Base-by-base conservation (phyloP, 2,888 invertebrate genomes). In the Agonopterix arenella region DNA sequence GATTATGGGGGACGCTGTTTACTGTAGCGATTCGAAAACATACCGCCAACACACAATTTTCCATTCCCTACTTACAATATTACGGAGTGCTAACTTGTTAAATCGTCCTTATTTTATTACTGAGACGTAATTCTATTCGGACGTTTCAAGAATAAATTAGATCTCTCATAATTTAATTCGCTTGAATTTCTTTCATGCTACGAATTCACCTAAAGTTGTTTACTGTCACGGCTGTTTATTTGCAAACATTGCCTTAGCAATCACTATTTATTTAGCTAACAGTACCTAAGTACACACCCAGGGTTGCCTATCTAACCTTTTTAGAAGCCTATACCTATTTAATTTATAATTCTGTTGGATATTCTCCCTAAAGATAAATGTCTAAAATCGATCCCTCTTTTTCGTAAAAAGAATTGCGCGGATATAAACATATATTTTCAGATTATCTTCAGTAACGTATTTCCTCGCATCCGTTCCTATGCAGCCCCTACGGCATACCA, bases 1-100 rank as follows among this genome's bases (percentile, higher is more conserved):
- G 74, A 84, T 84, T 84, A 83, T 74, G 77, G 73, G 77, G 80
- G 80, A 72, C 77, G 59, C 68, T 83, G 72, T 84, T 81, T 81
- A 73, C 78, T 66, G 62, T 66, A 63, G 61, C 71, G 71, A 76
- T 77, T 73, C 73, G 68, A 74, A 77, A 78, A 80, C 79, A 79
- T 73, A 67, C 62, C 61, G 62, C 56, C 61, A 44, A 52, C 51
- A 72, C 61, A 71, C 67, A 70, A 70, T 73, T 77, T 68, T 65
- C 68, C 67, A 68, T 69, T 68, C 65, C 66, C 65, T 68, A 67
- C 73, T 77, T 75, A 41, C 36, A 49, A 68, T 66, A 66, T 63
- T 65, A 57, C 59, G 56, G 58, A 63, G 59, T 66, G 70, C 57
- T 69, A 72, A 74, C 73, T 74, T 71, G 66, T 70, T 68, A 66